Conservation (phyloP, 2,888 invertebrate genomes). For the Andrena praecox region DNA sequence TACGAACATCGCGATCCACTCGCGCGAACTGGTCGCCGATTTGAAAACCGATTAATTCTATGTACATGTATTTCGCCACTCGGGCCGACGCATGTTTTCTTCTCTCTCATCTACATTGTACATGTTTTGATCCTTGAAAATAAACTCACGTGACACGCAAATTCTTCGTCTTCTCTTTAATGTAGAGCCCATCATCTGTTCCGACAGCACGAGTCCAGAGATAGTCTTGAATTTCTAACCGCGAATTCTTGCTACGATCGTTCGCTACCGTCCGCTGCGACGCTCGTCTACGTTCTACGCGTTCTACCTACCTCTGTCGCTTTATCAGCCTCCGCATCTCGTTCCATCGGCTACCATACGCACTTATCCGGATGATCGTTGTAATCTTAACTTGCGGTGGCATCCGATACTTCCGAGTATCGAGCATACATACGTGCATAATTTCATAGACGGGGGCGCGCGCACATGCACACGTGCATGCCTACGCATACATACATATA, state of each 20-base stretch:
- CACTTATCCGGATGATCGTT: too few relatives aligned
- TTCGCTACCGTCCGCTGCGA: neutral
- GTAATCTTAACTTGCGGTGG: too few relatives aligned
- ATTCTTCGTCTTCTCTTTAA: constrained; percentile 59
- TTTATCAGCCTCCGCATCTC: too few relatives aligned
- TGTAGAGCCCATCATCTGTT: constrained; percentile 53
- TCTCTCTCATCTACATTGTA: constrained; percentile 55
- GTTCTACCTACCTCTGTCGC: too few relatives aligned
- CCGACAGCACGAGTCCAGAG: constrained; percentile 7
- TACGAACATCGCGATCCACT: constrained; percentile 37
- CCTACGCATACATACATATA: too few relatives aligned
- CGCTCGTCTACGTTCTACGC: neutral
- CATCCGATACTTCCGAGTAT: too few relatives aligned
- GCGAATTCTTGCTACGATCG: neutral
- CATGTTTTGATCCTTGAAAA: constrained; percentile 62
- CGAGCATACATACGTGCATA: too few relatives aligned
- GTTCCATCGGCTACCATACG: too few relatives aligned
- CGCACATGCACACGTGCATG: too few relatives aligned
- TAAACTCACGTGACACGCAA: constrained; percentile 61
- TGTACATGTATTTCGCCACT: constrained; percentile 54
- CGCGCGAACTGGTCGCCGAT: constrained; percentile 17
- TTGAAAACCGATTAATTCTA: constrained; percentile 22
- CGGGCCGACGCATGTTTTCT: constrained; percentile 66
- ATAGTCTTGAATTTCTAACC: neutral
- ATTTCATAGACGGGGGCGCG: too few relatives aligned